A percentile compares a stretch with the other conserved stretches of the same genome.
Conservation (phyloP, 2,888 invertebrate species). For the Diogma glabrata region DNA sequence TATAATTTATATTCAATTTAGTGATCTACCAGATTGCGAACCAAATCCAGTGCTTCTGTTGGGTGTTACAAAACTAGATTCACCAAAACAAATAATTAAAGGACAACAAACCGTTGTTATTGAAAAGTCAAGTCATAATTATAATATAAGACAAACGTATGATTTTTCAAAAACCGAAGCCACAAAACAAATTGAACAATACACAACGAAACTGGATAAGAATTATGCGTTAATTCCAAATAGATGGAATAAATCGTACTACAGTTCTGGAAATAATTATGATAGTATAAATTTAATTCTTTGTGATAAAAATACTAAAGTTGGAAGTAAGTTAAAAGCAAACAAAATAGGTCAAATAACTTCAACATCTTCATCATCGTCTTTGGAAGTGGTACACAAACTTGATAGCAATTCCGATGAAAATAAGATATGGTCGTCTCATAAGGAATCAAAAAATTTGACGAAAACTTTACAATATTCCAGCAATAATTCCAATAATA, state of each 20-base stretch:
- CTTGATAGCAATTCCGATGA: slow-evolving; percentile 3
- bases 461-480: slow-evolving; percentile 3
- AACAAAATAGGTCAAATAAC: slow-evolving; percentile 9
- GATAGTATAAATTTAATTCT: background rate
- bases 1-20: slow-evolving; percentile 6
- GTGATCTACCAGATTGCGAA: slow-evolving; percentile 9
- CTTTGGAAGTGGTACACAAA: background rate
- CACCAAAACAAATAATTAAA: background rate
- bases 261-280: background rate
- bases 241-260: too few relatives aligned
- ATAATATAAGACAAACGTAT: slow-evolving; percentile 2
- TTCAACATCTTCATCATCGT: background rate
- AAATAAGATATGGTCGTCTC: background rate
- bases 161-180: background rate
- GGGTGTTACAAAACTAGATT: slow-evolving; percentile 3
- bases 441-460: slow-evolving; percentile 6
- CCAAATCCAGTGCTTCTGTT: slow-evolving; percentile 9
- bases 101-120: background rate
- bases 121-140: background rate
- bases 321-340: background rate
- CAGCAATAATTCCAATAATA: too few relatives aligned
- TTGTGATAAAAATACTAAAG: background rate
- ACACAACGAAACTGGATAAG: too few relatives aligned
- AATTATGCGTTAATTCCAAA: too few relatives aligned
- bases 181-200: too few relatives aligned